Base-by-base conservation (phyloP, 1,140 invertebrate genomes). In the Laupala kohalensis region DNA sequence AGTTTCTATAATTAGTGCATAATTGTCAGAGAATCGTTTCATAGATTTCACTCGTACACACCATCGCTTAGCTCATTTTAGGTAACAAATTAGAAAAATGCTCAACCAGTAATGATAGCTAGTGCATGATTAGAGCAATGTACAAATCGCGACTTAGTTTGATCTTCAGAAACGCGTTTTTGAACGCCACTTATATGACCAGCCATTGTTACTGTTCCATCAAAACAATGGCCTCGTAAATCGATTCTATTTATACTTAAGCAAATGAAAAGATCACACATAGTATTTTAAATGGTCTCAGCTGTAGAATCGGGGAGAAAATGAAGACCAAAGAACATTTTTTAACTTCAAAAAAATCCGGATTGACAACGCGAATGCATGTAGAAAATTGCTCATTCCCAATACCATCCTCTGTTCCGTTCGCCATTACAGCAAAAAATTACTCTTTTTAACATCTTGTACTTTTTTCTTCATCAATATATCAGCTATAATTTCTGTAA, bases 341-440 rank as follows among this genome's bases (percentile, higher is more conserved):
- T n/a, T 65, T 23, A 24, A 6, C 9, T 65, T 65, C 6, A 65
- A 65, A 25, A 6, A 5, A 6, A 23, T 62, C 64, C 5, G n/a
- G n/a, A 23, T 65, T n/a, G 6, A 65, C 64, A 25, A 6, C n/a
- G n/a, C 64, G 64, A 6, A 65, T n/a, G n/a, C 64, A 6, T 6
- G 64, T 65, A 65, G 64, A 65, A 6, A 65, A 65, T n/a, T 65
- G n/a, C n/a, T 65, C 64, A 65, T 65, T 6, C 5, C 64, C 64
- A 24, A n/a, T 25, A 5, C 5, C 6, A n/a, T 65, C 64, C n/a
- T 6, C n/a, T 6, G 64, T 65, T 37, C 30, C 30, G 15, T 37
- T 6, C 6, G 30, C 30, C 30, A 37, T 37, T 6, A 25, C 6
- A 25, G n/a, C 5, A 65, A 65, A n/a, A 24, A 65, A 24, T 6